phyloP scores from a whole-genome alignment of 1,140 invertebrate species.

The Drosophila arizonae region DNA sequence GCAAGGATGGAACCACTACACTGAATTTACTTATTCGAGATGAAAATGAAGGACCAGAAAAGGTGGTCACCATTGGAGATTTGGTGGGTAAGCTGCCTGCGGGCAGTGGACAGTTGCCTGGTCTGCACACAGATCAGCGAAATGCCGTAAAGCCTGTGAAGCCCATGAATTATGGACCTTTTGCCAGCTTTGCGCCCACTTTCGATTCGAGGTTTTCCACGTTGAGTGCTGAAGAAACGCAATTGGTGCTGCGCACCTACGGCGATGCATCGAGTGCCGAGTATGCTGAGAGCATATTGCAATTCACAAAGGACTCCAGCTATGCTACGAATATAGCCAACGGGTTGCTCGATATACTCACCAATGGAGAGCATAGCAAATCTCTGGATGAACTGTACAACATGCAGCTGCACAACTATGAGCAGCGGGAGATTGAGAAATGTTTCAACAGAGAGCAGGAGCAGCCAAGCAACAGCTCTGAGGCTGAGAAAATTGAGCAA shows the following conservation, averaged over 20 bases:
- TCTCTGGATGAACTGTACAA: constrained; percentile 86
- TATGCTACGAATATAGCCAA: constrained; percentile 93
- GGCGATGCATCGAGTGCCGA: constrained; percentile 93
- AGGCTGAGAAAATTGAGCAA: constrained; percentile 77
- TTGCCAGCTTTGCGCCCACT: constrained; percentile 96
- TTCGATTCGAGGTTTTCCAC: constrained; percentile 98
- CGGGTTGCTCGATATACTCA: constrained; percentile 91
- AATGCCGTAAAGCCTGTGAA: constrained; percentile 95
- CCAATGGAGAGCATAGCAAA: constrained; percentile 92
- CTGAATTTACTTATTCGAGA: constrained; percentile 88
- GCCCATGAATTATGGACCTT: constrained; percentile 96
- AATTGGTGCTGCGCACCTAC: constrained; percentile 95
- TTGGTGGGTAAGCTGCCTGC: constrained; percentile 92
- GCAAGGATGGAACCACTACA: constrained; percentile 93
- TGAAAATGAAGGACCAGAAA: constrained; percentile 90
- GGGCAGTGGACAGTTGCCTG: constrained; percentile 87
- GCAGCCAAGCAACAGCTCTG: constrained; percentile 30
- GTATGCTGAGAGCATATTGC: constrained; percentile 92
- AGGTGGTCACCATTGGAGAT: constrained; percentile 92
- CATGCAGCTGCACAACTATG: constrained; percentile 73
- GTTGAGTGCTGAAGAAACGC: constrained; percentile 95
- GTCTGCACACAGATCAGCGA: constrained; percentile 93
- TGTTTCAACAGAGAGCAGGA: constrained; percentile 66
- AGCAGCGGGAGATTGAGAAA: constrained; percentile 73
- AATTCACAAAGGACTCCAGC: constrained; percentile 93